Conservation (phyloP, 1,140 invertebrate genomes). For the Alviniconcha marisindica region DNA sequence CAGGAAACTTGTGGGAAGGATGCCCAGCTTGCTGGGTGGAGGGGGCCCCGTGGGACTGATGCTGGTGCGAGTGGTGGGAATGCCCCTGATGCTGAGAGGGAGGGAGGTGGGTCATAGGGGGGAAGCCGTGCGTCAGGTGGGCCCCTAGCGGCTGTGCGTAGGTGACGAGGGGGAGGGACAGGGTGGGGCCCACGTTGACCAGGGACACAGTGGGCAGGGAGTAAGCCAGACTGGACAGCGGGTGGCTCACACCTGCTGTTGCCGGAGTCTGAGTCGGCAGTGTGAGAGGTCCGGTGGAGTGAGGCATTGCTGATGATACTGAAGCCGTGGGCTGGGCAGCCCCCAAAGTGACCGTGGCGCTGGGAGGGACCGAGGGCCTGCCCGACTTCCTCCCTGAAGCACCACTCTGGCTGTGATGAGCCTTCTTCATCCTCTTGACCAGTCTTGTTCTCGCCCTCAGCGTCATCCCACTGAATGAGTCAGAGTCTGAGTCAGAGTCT, state of each 20-base stretch:
- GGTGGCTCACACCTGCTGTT: no score
- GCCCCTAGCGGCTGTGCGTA: slow-evolving; percentile 22
- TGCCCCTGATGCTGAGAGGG: background rate
- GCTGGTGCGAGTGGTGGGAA: background rate
- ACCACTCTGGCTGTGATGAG: no score
- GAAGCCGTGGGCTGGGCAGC: no score
- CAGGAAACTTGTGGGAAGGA: no score
- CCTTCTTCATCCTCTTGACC: slow-evolving; percentile 21
- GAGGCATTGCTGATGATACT: no score
- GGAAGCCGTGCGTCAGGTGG: slow-evolving; percentile 5
- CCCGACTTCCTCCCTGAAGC: slow-evolving; percentile 15
- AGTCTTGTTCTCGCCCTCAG: background rate
- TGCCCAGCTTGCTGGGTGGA: no score
- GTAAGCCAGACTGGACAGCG: no score
- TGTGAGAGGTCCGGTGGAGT: no score
- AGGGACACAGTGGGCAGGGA: slow-evolving; percentile 16
- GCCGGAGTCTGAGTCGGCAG: no score
- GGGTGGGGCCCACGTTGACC: background rate
- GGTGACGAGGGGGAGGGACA: slow-evolving; percentile 25
- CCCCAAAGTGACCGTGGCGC: no score
- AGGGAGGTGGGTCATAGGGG: slow-evolving; percentile 30
- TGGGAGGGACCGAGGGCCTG: background rate
- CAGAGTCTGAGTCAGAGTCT: slow-evolving; percentile 23
- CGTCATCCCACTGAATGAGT: background rate
- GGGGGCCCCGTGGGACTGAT: no score